phyloP scores from a whole-genome alignment of 2,797 vertebrate genomes.

The Mus caroli region DNA sequence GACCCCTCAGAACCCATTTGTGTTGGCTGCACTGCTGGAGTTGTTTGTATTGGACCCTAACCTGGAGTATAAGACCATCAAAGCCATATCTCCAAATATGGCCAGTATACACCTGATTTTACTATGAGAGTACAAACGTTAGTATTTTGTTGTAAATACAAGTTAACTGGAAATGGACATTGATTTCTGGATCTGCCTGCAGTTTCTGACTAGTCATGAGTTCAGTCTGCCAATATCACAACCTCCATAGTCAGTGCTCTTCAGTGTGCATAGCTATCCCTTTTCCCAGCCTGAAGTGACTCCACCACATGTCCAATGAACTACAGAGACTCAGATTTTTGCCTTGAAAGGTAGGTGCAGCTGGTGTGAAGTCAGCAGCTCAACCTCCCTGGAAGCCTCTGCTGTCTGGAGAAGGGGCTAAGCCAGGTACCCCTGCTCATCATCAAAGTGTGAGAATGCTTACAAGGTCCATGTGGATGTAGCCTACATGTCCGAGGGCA shows the following conservation, averaged over 20 bases:
- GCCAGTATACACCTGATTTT: conserved; percentile 96
- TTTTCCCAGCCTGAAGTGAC: not conserved
- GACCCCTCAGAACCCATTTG: conserved; percentile 86
- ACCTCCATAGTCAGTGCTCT: not conserved
- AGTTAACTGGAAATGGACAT: conserved; percentile 94
- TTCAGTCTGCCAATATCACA: conserved; percentile 79
- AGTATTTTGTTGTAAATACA: conserved; percentile 95
- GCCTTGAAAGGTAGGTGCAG: not conserved
- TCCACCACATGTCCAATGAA: not conserved
- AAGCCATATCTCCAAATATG: conserved; percentile 91
- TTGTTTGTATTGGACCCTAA: conserved; percentile 93
- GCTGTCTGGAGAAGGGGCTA: not conserved
- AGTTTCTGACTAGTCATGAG: conserved; percentile 94
- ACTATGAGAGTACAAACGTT: conserved; percentile 94
- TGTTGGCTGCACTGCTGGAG: conserved; percentile 91
- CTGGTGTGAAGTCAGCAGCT: no score
- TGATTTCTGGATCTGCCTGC: conserved; percentile 94
- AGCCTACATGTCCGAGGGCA: not conserved
- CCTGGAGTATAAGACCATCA: conserved; percentile 88
- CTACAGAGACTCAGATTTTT: not conserved
- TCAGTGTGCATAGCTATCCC: not conserved
- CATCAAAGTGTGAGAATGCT: not conserved
- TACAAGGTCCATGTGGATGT: not conserved
- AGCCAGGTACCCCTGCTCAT: not conserved
- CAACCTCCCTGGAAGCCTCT: not conserved